phyloP scores from a whole-genome alignment of 2,888 invertebrate genomes.

The Netelia melanura region DNA sequence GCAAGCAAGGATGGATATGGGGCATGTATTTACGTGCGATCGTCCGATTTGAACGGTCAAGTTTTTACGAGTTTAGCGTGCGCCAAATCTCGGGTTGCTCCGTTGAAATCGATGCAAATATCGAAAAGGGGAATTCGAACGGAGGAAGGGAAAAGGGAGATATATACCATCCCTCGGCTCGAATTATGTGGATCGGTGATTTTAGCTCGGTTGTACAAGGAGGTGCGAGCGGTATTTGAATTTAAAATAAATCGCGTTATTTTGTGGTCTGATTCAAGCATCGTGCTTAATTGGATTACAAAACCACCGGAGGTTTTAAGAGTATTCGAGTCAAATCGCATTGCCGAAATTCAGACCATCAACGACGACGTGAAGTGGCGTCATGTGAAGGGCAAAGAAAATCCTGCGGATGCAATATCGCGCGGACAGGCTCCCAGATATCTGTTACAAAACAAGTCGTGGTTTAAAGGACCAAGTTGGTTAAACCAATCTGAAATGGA shows the following conservation, averaged over 20 bases:
- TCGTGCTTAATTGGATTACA: constrained; percentile 59
- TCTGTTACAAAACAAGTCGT: constrained; percentile 37
- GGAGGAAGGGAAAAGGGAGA: constrained; percentile 26
- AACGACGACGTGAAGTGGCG: constrained; percentile 59
- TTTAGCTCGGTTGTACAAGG: constrained; percentile 55
- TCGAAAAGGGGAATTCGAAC: constrained; percentile 13
- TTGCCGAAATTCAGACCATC: constrained; percentile 64
- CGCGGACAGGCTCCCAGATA: constrained; percentile 62
- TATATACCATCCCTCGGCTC: constrained; percentile 69
- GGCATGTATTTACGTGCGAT: constrained; percentile 67
- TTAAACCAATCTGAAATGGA: constrained; percentile 31
- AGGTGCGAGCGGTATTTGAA: constrained; percentile 25
- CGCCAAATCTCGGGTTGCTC: constrained; percentile 75
- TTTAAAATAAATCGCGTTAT: constrained; percentile 17
- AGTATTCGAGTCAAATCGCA: constrained; percentile 54
- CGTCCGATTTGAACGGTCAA: constrained; percentile 19
- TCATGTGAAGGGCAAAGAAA: constrained; percentile 61
- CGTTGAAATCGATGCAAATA: constrained; percentile 65
- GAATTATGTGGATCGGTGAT: constrained; percentile 73
- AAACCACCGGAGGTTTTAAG: constrained; percentile 45
- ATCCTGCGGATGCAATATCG: constrained; percentile 68
- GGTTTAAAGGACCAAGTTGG: constrained; percentile 64
- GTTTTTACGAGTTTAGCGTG: constrained; percentile 63
- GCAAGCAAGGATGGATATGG: constrained; percentile 68
- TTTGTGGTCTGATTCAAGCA: constrained; percentile 63